phyloP scores from a whole-genome alignment of 2,797 vertebrate species.

The Orestias chungarensis region DNA sequence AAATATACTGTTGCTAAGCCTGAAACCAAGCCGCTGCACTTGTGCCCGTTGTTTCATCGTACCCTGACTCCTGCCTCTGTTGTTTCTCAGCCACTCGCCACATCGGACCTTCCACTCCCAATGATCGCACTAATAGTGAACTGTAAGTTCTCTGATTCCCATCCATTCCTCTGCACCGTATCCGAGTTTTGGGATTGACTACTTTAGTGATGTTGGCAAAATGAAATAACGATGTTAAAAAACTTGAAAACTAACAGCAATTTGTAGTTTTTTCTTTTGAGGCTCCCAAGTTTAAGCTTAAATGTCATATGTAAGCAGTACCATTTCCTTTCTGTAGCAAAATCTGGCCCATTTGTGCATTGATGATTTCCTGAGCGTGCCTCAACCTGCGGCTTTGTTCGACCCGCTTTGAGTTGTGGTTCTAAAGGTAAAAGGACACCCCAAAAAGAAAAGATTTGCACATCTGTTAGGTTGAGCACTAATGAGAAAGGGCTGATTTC shows the following conservation, averaged over 20 bases:
- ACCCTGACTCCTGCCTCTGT: slow-evolving; percentile 26
- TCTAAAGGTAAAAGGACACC: slow-evolving; percentile 45
- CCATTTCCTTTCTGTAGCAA: not conserved
- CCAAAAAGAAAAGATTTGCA: slow-evolving; percentile 36
- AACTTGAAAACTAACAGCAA: too few relatives aligned
- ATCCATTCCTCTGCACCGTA: slow-evolving; percentile 33
- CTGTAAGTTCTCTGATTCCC: slow-evolving; percentile 20
- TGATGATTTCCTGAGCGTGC: slow-evolving; percentile 9
- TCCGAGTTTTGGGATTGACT: slow-evolving; percentile 38
- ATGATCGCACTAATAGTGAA: slow-evolving; percentile 12
- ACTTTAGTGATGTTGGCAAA: slow-evolving; percentile 48
- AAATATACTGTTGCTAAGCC: too few relatives aligned
- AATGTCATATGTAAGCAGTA: not conserved
- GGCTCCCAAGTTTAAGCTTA: not conserved
- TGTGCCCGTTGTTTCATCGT: slow-evolving; percentile 29
- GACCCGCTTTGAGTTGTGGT: slow-evolving; percentile 66
- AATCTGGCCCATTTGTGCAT: not conserved
- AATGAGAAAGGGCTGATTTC: slow-evolving; percentile 76
- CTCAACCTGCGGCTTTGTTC: slow-evolving; percentile 57
- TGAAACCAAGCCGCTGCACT: slow-evolving; percentile 18
- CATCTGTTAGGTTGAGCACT: slow-evolving; percentile 53
- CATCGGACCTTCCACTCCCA: slow-evolving; percentile 22
- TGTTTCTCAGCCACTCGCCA: slow-evolving; percentile 38
- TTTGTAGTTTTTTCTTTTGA: slow-evolving; percentile 6
- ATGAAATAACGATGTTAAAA: too few relatives aligned